A percentile compares a stretch with the other conserved stretches of the same genome.
phyloP scores from a whole-genome alignment of 2,113 vertebrate species.

The Martes martes region DNA sequence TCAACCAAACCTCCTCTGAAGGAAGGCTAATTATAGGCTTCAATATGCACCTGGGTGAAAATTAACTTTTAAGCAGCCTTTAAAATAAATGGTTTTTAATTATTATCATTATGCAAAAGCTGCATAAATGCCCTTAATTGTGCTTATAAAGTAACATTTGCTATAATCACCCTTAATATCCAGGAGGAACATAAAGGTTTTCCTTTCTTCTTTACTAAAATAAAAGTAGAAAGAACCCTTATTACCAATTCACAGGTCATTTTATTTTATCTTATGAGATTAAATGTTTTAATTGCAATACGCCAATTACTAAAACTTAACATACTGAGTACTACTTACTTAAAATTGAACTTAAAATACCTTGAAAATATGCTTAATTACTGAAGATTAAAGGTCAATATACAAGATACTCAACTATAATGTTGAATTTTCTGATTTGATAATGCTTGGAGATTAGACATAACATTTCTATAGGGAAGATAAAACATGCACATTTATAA shows the following conservation, averaged over 20 bases:
- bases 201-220: background rate
- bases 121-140: constrained; percentile 57
- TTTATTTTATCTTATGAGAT: constrained; percentile 50
- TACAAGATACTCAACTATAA: constrained; percentile 28
- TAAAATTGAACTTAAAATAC: constrained; percentile 37
- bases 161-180: constrained; percentile 30
- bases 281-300: background rate
- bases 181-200: background rate
- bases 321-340: constrained; percentile 11
- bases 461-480: constrained; percentile 60
- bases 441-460: constrained; percentile 48
- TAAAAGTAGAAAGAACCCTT: background rate
- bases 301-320: background rate
- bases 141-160: constrained; percentile 44
- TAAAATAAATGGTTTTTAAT: constrained; percentile 46
- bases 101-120: constrained; percentile 60
- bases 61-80: constrained; percentile 50
- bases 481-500: background rate
- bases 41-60: constrained; percentile 53
- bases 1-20: background rate
- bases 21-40: constrained; percentile 49
- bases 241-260: constrained; percentile 9
- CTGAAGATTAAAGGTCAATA: constrained; percentile 27
- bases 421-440: constrained; percentile 63
- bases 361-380: background rate